Conservation (phyloP, 2,888 invertebrate species). For the Epirrhoe alternata region DNA sequence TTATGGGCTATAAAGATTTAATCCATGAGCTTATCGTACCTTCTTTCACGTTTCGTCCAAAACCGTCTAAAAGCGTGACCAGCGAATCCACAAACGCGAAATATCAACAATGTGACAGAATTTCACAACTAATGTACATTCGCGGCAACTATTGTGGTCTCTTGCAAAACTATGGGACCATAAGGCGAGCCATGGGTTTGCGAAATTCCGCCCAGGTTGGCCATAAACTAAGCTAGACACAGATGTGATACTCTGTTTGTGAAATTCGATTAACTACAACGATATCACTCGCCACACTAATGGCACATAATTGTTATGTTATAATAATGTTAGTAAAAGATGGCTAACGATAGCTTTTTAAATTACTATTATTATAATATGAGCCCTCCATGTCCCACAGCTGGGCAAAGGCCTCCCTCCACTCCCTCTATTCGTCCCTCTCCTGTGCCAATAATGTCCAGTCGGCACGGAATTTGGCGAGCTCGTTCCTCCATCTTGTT, state of each 20-base stretch:
- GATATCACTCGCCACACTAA: no score
- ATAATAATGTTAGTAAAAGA: no score
- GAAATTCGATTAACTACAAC: neutral
- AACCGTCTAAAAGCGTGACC: conserved; percentile 22
- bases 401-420: no score
- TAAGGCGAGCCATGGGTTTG: conserved; percentile 42
- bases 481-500: no score
- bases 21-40: conserved; percentile 7
- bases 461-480: no score
- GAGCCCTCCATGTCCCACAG: no score
- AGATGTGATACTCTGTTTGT: conserved; percentile 17
- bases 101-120: conserved; percentile 61
- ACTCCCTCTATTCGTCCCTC: no score
- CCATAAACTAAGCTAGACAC: conserved; percentile 4
- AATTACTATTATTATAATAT: no score
- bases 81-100: conserved; percentile 42
- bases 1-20: conserved; percentile 9
- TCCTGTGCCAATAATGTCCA: no score
- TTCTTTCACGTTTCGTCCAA: conserved; percentile 19
- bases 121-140: conserved; percentile 50
- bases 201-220: conserved; percentile 31
- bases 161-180: conserved; percentile 63
- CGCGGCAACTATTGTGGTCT: conserved; percentile 47
- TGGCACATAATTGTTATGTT: no score
- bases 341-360: no score